A percentile compares a stretch with the other conserved stretches of the same genome.
Evolutionary conservation across 2,888 invertebrate species (phyloP).

Genomic region (Folsomia manolachei): DNA sequence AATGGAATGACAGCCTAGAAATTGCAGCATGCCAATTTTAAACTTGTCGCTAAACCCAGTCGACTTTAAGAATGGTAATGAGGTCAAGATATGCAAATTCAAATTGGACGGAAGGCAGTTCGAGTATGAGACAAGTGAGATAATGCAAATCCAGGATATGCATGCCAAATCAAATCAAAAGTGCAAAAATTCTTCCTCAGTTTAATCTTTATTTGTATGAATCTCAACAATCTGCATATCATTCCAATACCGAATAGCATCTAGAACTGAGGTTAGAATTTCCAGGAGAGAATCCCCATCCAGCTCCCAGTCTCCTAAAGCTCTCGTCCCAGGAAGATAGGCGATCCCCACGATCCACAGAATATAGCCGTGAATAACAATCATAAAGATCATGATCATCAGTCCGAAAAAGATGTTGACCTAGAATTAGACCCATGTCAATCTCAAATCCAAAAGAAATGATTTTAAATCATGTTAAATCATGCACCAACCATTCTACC

Average conservation of each 20-base stretch:
- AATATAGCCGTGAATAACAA: constrained; percentile 47
- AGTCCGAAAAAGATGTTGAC: constrained; percentile 49
- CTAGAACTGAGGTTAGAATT: constrained; percentile 24
- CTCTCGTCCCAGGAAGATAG: constrained; percentile 48
- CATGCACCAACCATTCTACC: constrained; percentile 48
- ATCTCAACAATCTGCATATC: constrained; percentile 23
- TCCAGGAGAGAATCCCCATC: constrained; percentile 18
- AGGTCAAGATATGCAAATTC: too few relatives aligned
- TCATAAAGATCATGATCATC: constrained; percentile 48
- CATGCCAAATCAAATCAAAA: too few relatives aligned
- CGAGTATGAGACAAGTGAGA: too few relatives aligned
- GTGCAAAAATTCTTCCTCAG: neutral
- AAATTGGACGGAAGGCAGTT: too few relatives aligned
- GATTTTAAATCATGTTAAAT: too few relatives aligned
- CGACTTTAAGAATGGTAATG: too few relatives aligned
- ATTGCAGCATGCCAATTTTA: too few relatives aligned
- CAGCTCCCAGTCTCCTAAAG: constrained; percentile 40
- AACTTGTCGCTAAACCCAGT: too few relatives aligned
- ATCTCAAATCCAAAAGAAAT: too few relatives aligned
- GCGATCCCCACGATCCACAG: constrained; percentile 50
- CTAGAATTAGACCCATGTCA: too few relatives aligned
- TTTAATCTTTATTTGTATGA: neutral
- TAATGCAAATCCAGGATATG: too few relatives aligned
- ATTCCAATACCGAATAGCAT: constrained; percentile 45
- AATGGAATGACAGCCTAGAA: too few relatives aligned